Evolutionary conservation across 2,797 vertebrate species (phyloP).

Genomic region (Liasis olivaceus): DNA sequence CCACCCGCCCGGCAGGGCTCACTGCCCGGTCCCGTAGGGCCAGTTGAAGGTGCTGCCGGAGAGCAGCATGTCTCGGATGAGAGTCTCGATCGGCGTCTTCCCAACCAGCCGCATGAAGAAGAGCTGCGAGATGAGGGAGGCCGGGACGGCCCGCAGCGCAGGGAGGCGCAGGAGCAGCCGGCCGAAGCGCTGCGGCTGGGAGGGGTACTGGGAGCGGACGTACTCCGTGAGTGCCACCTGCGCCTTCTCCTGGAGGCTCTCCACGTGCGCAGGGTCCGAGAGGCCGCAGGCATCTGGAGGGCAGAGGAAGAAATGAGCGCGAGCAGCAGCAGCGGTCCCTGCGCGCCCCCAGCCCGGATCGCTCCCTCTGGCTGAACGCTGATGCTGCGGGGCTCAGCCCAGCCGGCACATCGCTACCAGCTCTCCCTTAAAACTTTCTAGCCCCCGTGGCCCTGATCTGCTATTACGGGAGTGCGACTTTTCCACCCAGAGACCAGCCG

Average conservation of each 20-base stretch:
- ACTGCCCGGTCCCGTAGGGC: slow-evolving; percentile 90
- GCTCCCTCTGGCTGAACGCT: not conserved
- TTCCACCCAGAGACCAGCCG: not conserved
- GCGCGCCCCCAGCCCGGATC: not conserved
- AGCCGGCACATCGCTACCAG: no score
- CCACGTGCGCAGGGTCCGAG: slow-evolving; percentile 89
- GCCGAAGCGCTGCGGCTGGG: slow-evolving; percentile 91
- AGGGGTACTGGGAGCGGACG: slow-evolving; percentile 88
- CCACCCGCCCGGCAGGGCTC: slow-evolving; percentile 34
- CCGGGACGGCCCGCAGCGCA: slow-evolving; percentile 87
- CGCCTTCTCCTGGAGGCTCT: slow-evolving; percentile 93
- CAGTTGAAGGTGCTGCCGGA: slow-evolving; percentile 94
- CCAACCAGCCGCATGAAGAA: slow-evolving; percentile 97
- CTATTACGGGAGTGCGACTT: not conserved
- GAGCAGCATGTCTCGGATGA: slow-evolving; percentile 96
- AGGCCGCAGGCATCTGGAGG: slow-evolving; percentile 89
- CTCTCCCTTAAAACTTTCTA: not conserved
- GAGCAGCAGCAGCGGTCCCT: not conserved
- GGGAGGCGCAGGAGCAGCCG: slow-evolving; percentile 89
- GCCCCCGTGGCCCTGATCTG: not conserved
- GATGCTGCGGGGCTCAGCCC: no score
- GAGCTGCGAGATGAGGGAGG: slow-evolving; percentile 92
- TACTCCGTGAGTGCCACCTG: slow-evolving; percentile 94
- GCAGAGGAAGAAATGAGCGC: not conserved
- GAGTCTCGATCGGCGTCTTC: slow-evolving; percentile 93